Evolutionary conservation across 2,888 invertebrate species (phyloP).

Genomic region (Neoaliturus tenellus): DNA sequence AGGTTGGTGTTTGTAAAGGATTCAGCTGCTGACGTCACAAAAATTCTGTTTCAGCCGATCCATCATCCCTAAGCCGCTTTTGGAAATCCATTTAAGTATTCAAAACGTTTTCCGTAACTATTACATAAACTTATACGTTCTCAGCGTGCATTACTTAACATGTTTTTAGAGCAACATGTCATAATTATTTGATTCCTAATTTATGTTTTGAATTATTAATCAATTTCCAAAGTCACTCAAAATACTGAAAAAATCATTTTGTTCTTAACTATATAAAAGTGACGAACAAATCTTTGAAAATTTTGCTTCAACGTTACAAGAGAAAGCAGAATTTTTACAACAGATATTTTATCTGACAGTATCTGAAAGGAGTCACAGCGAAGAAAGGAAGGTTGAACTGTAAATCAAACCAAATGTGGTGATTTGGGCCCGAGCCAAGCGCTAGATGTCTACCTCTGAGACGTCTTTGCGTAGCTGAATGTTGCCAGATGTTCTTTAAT

Average conservation of each 20-base stretch:
- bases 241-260: too few relatives aligned
- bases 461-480: not conserved
- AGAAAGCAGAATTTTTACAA: not conserved
- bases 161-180: too few relatives aligned
- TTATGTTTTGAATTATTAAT: too few relatives aligned
- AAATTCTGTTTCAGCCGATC: not conserved
- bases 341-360: conserved; percentile 26
- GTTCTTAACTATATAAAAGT: too few relatives aligned
- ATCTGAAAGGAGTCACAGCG: conserved; percentile 16
- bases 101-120: too few relatives aligned
- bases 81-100: too few relatives aligned
- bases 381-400: conserved; percentile 16
- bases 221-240: too few relatives aligned
- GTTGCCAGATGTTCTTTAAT: not conserved
- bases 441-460: not conserved
- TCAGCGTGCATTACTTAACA: too few relatives aligned
- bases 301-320: too few relatives aligned
- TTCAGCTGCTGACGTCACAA: not conserved
- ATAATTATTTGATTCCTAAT: too few relatives aligned
- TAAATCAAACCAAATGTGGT: conserved; percentile 25
- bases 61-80: not conserved
- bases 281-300: too few relatives aligned
- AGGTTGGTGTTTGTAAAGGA: not conserved
- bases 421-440: not conserved
- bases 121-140: too few relatives aligned